Conservation (phyloP, 2,888 invertebrate genomes). For the Lumbricus terrestris region DNA sequence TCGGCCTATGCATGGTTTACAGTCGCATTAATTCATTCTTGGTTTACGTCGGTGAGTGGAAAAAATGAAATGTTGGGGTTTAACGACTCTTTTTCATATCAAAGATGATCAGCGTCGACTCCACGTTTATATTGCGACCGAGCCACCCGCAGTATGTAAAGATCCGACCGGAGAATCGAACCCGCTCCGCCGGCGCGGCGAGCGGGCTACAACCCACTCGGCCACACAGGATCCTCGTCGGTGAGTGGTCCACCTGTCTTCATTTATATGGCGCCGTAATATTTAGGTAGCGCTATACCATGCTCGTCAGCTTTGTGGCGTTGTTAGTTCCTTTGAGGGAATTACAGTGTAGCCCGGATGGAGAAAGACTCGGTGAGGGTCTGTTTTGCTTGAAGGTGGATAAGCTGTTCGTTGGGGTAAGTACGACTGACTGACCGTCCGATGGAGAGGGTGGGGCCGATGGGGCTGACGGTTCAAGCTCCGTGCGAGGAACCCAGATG, state of each 20-base stretch:
- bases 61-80: too few relatives aligned
- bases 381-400: constrained; percentile 94
- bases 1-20: neutral
- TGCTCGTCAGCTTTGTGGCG: constrained; percentile 95
- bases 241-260: too few relatives aligned
- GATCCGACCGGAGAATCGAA: too few relatives aligned
- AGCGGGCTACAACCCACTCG: too few relatives aligned
- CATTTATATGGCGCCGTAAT: too few relatives aligned
- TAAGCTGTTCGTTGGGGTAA: neutral
- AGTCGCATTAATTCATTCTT: neutral
- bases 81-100: too few relatives aligned
- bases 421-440: neutral
- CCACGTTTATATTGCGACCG: too few relatives aligned
- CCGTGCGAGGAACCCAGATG: constrained; percentile 9
- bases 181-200: too few relatives aligned
- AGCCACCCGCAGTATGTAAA: too few relatives aligned
- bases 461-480: neutral
- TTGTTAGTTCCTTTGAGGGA: constrained; percentile 86
- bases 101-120: too few relatives aligned
- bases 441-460: neutral
- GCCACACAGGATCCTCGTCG: too few relatives aligned
- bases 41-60: too few relatives aligned
- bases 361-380: constrained; percentile 94
- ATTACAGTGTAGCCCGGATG: constrained; percentile 90
- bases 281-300: constrained; percentile 67